Evolutionary conservation across 2,888 invertebrate species (phyloP).

Genomic region (Latrodectus elegans): DNA sequence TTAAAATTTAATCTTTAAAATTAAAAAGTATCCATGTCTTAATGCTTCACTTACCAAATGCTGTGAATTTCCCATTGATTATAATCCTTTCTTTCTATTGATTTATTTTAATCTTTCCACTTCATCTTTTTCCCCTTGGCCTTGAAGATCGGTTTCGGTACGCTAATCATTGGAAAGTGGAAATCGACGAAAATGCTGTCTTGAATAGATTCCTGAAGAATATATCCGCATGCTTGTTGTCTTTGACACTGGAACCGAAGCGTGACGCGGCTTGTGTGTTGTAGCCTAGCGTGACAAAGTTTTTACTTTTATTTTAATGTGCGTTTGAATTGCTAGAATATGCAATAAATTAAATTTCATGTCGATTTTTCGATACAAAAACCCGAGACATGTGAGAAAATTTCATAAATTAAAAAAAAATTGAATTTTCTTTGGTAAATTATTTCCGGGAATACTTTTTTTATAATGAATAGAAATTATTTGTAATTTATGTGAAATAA

Average conservation of each 20-base stretch:
- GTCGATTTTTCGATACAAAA: too few species aligned
- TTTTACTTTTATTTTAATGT: slow-evolving; percentile 1
- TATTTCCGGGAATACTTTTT: too few species aligned
- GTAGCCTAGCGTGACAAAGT: slow-evolving; percentile 17
- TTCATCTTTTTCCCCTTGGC: slow-evolving; percentile 36
- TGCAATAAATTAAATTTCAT: too few species aligned
- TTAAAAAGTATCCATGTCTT: too few species aligned
- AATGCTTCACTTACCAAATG: too few species aligned
- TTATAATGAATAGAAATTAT: too few species aligned
- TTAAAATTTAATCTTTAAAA: too few species aligned
- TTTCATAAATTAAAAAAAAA: too few species aligned
- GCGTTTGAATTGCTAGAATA: neutral
- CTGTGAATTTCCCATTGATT: too few species aligned
- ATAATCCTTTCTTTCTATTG: neutral
- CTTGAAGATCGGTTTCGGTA: slow-evolving; percentile 60
- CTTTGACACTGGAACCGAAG: slow-evolving; percentile 53
- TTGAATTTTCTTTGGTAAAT: too few species aligned
- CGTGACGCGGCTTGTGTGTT: slow-evolving; percentile 23
- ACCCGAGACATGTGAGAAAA: too few species aligned
- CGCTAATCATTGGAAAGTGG: slow-evolving; percentile 38
- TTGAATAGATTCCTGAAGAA: slow-evolving; percentile 11
- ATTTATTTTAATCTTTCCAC: slow-evolving; percentile 32
- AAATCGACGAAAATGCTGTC: slow-evolving; percentile 16
- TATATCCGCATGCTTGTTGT: slow-evolving; percentile 55
- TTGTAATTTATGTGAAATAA: too few species aligned